These are phyloP conservation scores for Daktulosphaira vitifoliae DNA, from an alignment of 1,140 invertebrate genomes.

Conservation along the genomic window DNA sequence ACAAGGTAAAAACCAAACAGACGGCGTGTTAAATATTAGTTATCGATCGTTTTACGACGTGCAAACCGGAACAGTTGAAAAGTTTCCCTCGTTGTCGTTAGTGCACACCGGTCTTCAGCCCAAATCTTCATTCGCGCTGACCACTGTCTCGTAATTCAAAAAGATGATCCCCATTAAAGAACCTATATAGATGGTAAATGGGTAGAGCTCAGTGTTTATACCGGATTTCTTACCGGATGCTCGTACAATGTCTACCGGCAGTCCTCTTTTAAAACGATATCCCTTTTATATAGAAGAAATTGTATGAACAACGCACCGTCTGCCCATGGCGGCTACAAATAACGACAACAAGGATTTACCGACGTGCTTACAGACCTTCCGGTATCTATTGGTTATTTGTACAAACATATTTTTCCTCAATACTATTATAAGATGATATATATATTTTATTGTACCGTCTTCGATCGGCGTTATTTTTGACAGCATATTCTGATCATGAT, in stretches of 20 bases:
- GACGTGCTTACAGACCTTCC: constrained; percentile 21
- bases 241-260: not conserved
- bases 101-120: not conserved
- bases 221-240: constrained; percentile 25
- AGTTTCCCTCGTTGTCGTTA: constrained; percentile 13
- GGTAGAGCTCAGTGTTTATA: not conserved
- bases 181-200: not conserved
- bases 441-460: not conserved
- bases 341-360: constrained; percentile 26
- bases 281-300: constrained; percentile 13
- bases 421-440: constrained; percentile 14
- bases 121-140: too few species aligned
- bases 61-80: constrained; percentile 4
- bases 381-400: constrained; percentile 27
- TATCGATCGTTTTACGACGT: too few species aligned
- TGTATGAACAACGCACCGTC: constrained; percentile 10
- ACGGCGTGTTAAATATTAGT: too few species aligned
- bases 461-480: too few species aligned
- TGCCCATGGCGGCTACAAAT: constrained; percentile 4
- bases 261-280: not conserved
- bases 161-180: not conserved
- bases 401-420: constrained; percentile 8
- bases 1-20: too few species aligned
- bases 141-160: constrained; percentile 19
- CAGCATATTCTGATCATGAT: too few species aligned